Evolutionary conservation across 2,888 invertebrate genomes (phyloP), one percentile per base, ranked within the genome.

Genomic region (Ditula angustiorana): DNA sequence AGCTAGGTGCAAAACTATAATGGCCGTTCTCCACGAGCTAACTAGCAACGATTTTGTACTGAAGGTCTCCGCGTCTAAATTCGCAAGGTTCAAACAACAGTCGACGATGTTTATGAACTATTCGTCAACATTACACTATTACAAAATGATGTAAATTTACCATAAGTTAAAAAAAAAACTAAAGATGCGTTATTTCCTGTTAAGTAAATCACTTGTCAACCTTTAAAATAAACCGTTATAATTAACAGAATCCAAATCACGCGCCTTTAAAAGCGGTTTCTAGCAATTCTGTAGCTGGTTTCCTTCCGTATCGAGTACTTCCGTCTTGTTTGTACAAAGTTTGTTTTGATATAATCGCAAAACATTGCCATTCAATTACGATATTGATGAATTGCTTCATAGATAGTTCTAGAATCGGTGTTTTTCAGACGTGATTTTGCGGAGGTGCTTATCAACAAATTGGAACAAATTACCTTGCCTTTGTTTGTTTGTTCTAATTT

Each of bases 281-380:
- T 46, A 21, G 5, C 10, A 11, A 46, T 23, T 46, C 13, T 41
- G 11, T n/a, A 19, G 26, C 41, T 41, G 11, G 56, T 41, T 53
- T 62, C 49, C 62, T 50, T 62, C 62, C 62, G 56, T 11, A n/a
- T 50, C 5, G 16, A 41, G 19, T 30, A 57, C 62, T 62, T 62
- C 62, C 62, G 23, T 19, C 23, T 62, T 19, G n/a, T 26, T 49
- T 30, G 26, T 61, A 46, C 13, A 5, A 35, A 33, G 23, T 5
- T 53, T 35, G 23, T 30, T 24, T 44, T 33, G 21, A 52, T 52
- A 52, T 21, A n/a, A 28, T 21, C n/a, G 19, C 50, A 5, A 21
- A 11, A 7, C 13, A 4, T 21, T 44, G 41, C 46, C n/a, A 46
- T 46, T 46, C 7, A 21, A 23, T 46, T n/a, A 19, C 55, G 21